A percentile compares a stretch with the other conserved stretches of the same genome.
These are phyloP conservation scores for Tetramorium parvispinum DNA, from an alignment of 1,140 invertebrate species.

Conservation along the genomic window DNA sequence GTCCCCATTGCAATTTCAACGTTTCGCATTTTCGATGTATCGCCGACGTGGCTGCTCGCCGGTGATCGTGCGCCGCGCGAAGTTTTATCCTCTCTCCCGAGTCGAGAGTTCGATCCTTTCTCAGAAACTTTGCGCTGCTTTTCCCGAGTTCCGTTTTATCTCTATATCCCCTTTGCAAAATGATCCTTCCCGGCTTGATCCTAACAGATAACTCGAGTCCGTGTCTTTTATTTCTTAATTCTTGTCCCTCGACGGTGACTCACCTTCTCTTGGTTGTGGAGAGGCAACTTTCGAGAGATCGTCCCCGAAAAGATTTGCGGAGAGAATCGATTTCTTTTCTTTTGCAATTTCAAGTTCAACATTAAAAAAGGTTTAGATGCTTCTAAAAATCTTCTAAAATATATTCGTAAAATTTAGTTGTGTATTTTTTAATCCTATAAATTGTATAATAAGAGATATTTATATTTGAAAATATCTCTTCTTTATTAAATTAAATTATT, in stretches of 20 bases:
- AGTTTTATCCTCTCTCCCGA: conserved; percentile 16
- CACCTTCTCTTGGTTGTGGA: neutral
- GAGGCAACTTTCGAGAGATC: neutral
- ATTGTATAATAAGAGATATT: neutral
- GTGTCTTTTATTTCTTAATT: conserved; percentile 14
- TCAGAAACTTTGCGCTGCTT: conserved; percentile 25
- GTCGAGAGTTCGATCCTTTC: conserved; percentile 19
- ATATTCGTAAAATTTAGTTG: neutral
- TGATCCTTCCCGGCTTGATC: conserved; percentile 17
- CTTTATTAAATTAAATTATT: too few relatives aligned
- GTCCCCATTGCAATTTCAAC: conserved; percentile 4
- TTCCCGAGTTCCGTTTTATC: neutral
- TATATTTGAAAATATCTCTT: neutral
- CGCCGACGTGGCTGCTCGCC: neutral
- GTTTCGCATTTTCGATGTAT: conserved; percentile 23
- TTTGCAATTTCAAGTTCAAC: neutral
- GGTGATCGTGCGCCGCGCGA: neutral
- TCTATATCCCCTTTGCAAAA: neutral
- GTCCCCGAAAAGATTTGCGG: neutral
- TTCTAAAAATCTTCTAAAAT: neutral
- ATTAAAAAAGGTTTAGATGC: neutral
- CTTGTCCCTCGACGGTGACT: neutral
- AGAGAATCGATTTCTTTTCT: neutral
- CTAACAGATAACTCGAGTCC: neutral
- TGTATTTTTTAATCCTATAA: neutral